These are phyloP conservation scores for Apolygus lucorum DNA, from an alignment of 1,140 invertebrate genomes.

Conservation along the genomic window DNA sequence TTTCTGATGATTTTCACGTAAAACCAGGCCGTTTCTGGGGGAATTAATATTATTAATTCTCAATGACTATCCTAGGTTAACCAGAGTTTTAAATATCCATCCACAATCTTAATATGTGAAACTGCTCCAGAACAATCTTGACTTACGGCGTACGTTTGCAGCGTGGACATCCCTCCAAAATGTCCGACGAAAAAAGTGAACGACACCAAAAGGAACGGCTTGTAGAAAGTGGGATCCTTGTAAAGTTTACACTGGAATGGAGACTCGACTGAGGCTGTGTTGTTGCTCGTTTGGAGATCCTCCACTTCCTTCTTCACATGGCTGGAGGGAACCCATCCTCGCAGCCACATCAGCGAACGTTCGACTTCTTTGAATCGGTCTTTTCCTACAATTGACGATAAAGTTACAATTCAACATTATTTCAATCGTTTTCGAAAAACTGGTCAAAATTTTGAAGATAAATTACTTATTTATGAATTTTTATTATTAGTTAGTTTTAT, in stretches of 20 bases:
- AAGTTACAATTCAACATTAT: too few species aligned
- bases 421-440: too few species aligned
- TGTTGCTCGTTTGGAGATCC: slow-evolving; percentile 36
- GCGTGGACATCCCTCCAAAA: slow-evolving; percentile 57
- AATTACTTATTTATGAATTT: too few species aligned
- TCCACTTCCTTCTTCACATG: slow-evolving; percentile 47
- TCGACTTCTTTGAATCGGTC: slow-evolving; percentile 41
- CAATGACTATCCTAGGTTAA: too few species aligned
- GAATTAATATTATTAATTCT: too few species aligned
- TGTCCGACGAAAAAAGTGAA: slow-evolving; percentile 55
- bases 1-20: too few species aligned
- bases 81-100: too few species aligned
- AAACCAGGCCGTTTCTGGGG: too few species aligned
- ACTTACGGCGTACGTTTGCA: slow-evolving; percentile 59
- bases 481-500: too few species aligned
- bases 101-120: too few species aligned
- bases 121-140: too few species aligned
- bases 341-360: slow-evolving; percentile 49
- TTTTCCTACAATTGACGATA: slow-evolving; percentile 35
- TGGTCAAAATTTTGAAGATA: too few species aligned
- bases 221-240: slow-evolving; percentile 44
- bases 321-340: slow-evolving; percentile 49
- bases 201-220: slow-evolving; percentile 53
- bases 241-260: slow-evolving; percentile 19
- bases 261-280: neutral